Evolutionary conservation across 2,113 vertebrate species (phyloP).

Genomic region (Pogonocichla stellata): DNA sequence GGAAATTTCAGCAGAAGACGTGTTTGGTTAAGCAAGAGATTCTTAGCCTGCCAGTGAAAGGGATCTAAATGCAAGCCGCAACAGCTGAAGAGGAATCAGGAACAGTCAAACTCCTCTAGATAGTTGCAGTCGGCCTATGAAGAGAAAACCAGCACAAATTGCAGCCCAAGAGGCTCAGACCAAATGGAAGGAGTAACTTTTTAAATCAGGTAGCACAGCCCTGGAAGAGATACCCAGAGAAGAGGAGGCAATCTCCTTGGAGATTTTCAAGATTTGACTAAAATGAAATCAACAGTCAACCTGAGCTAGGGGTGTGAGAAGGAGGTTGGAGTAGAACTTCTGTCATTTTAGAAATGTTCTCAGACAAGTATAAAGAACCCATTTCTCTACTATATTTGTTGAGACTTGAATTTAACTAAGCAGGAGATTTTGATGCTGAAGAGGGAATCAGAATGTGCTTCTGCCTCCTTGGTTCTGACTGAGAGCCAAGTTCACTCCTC

Average conservation of each 20-base stretch:
- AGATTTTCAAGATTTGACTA: not conserved
- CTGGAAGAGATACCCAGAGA: not conserved
- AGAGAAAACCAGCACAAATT: not conserved
- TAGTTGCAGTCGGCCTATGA: accelerated
- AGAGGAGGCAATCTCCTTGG: not conserved
- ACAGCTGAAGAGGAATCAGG: not conserved
- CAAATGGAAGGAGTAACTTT: not conserved
- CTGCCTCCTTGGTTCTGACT: not conserved
- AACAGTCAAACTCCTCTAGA: not conserved
- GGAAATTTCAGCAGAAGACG: not conserved
- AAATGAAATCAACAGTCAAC: not conserved
- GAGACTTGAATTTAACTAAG: not conserved
- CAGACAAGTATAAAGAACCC: not conserved
- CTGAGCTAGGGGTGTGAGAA: not conserved
- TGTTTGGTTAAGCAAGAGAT: not conserved
- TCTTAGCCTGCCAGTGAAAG: not conserved
- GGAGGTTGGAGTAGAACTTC: not conserved
- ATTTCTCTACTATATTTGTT: not conserved
- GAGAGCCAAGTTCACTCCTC: not conserved
- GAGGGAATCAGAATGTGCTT: not conserved
- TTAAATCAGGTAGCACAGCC: not conserved
- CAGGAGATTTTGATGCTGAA: not conserved
- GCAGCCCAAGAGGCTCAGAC: not conserved
- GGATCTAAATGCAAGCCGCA: not conserved
- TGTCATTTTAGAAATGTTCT: not conserved